These are phyloP conservation scores for Sebastes trivittatus DNA, from an alignment of 2,797 vertebrate genomes.

Conservation along the genomic window DNA sequence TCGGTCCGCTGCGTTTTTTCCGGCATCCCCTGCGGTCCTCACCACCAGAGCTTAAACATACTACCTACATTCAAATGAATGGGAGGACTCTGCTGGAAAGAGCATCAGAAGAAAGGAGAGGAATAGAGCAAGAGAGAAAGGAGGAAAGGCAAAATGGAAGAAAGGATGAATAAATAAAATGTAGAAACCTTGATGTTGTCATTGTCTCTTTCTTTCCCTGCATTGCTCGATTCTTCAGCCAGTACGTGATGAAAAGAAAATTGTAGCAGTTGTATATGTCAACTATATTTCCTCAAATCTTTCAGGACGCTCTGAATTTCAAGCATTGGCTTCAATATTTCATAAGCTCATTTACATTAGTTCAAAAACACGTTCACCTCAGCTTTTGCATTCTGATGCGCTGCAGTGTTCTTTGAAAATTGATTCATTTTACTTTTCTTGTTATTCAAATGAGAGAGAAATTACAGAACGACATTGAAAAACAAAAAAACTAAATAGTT, in stretches of 20 bases:
- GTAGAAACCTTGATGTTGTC: background rate
- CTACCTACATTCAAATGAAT: background rate
- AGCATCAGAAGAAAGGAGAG: background rate
- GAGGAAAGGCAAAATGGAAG: background rate
- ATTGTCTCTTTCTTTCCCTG: background rate
- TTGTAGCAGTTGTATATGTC: background rate
- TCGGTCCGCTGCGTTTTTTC: too few species aligned
- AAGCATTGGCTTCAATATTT: constrained; percentile 42
- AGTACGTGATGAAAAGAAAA: background rate
- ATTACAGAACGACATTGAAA: background rate
- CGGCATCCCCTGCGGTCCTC: too few species aligned
- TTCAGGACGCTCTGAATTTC: constrained; percentile 7
- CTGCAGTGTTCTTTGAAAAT: constrained; percentile 1
- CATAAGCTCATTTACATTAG: constrained; percentile 33
- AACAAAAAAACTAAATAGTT: background rate
- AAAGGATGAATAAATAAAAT: constrained; percentile 2
- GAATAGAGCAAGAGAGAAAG: background rate
- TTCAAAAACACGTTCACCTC: constrained; percentile 36
- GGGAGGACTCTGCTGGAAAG: background rate
- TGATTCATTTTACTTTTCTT: background rate
- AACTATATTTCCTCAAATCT: constrained; percentile 2
- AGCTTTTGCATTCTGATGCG: constrained; percentile 16
- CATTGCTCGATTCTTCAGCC: background rate
- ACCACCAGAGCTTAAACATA: too few species aligned
- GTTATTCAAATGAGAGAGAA: background rate